phyloP scores from a whole-genome alignment of 2,797 vertebrate genomes.

The Sebastes taczanowskii region DNA sequence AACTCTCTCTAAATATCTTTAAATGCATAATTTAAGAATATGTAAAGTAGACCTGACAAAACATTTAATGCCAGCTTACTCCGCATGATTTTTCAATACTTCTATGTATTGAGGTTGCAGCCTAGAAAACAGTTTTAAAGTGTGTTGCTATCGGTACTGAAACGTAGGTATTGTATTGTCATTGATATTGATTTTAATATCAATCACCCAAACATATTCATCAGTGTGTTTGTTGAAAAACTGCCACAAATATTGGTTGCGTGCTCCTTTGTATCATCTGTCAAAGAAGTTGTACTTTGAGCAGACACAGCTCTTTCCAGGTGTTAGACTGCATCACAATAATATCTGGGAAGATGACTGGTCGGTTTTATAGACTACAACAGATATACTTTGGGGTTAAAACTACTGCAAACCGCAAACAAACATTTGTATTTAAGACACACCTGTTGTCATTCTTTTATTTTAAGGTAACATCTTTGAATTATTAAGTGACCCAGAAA shows the following conservation, averaged over 20 bases:
- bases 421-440: not conserved
- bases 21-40: not conserved
- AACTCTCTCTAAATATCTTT: not conserved
- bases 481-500: not conserved
- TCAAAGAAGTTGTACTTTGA: not conserved
- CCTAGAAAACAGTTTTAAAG: not conserved
- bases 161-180: not conserved
- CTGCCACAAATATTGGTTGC: not conserved
- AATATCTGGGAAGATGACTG: not conserved
- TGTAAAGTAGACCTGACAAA: not conserved
- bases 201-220: rapidly evolving
- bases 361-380: not conserved
- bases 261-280: not conserved
- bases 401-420: not conserved
- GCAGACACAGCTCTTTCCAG: not conserved
- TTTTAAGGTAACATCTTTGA: not conserved
- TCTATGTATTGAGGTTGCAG: not conserved
- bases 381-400: not conserved
- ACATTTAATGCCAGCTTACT: not conserved
- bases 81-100: not conserved
- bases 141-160: not conserved
- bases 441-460: not conserved
- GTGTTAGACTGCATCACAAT: not conserved
- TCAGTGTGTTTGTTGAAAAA: not conserved
- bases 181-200: not conserved